These are phyloP conservation scores for Anguilla obscura DNA, from an alignment of 2,797 vertebrate species.

Conservation along the genomic window DNA sequence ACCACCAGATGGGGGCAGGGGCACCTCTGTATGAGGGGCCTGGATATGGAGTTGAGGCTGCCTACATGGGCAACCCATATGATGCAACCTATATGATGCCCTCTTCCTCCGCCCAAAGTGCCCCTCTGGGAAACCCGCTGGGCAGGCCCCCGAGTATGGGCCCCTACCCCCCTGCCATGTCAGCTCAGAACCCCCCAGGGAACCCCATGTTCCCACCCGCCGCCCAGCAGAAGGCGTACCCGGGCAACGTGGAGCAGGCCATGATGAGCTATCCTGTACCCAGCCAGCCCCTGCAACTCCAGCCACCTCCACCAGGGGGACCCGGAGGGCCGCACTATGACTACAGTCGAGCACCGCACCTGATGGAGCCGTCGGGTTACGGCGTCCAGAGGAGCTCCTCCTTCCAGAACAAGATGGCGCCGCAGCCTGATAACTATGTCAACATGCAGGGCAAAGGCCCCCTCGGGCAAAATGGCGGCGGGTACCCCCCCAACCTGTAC, in stretches of 20 bases:
- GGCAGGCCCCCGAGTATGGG: slow-evolving; percentile 78
- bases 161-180: slow-evolving; percentile 72
- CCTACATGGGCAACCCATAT: slow-evolving; percentile 76
- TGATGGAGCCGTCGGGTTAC: slow-evolving; percentile 82
- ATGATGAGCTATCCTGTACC: slow-evolving; percentile 82
- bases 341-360: slow-evolving; percentile 77
- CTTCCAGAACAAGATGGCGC: slow-evolving; percentile 89
- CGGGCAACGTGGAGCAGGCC: slow-evolving; percentile 77
- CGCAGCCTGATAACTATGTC: slow-evolving; percentile 79
- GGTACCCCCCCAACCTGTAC: slow-evolving; percentile 78
- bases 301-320: slow-evolving; percentile 72
- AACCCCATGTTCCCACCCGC: slow-evolving; percentile 73
- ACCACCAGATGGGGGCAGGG: slow-evolving; percentile 81
- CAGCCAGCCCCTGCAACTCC: slow-evolving; percentile 81
- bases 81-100: slow-evolving; percentile 86
- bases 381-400: slow-evolving; percentile 90
- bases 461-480: slow-evolving; percentile 77
- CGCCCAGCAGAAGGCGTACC: slow-evolving; percentile 82
- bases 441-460: slow-evolving; percentile 81
- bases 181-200: slow-evolving; percentile 64
- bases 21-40: slow-evolving; percentile 81
- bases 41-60: slow-evolving; percentile 76
- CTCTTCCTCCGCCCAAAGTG: slow-evolving; percentile 74
- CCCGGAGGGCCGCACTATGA: slow-evolving; percentile 75
- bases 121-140: slow-evolving; percentile 78